phyloP scores from a whole-genome alignment of 2,888 invertebrate genomes.

The Aromia moschata region DNA sequence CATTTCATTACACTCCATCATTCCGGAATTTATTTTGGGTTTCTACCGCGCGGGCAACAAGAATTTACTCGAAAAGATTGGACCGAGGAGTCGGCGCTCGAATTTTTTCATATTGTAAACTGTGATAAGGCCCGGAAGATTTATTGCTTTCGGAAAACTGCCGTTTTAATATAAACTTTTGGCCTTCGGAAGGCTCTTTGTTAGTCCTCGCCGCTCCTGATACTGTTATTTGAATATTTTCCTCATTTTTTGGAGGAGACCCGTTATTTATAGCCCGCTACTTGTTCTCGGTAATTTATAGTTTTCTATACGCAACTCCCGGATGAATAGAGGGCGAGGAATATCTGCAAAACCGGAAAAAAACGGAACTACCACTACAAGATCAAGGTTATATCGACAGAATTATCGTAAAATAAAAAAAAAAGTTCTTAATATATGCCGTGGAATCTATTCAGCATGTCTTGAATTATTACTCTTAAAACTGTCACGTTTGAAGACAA shows the following conservation, averaged over 20 bases:
- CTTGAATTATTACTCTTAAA: too few relatives aligned
- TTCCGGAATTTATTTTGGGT: slow-evolving; percentile 35
- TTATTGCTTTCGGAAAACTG: slow-evolving; percentile 34
- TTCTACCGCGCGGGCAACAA: slow-evolving; percentile 38
- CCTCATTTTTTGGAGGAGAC: slow-evolving; percentile 11
- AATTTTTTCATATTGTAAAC: slow-evolving; percentile 43
- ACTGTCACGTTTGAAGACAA: too few relatives aligned
- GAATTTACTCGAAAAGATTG: slow-evolving; percentile 43
- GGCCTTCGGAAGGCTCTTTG: slow-evolving; percentile 18
- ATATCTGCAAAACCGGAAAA: too few relatives aligned
- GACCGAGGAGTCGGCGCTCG: slow-evolving; percentile 32
- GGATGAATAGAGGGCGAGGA: not conserved
- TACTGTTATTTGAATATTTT: slow-evolving; percentile 30
- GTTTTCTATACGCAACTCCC: not conserved
- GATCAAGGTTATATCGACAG: not conserved
- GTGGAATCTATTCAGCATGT: too few relatives aligned
- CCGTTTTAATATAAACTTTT: slow-evolving; percentile 41
- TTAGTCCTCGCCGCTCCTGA: slow-evolving; percentile 17
- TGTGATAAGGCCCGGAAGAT: slow-evolving; percentile 42
- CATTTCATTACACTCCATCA: slow-evolving; percentile 42
- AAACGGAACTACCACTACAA: too few relatives aligned
- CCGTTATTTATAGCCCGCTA: slow-evolving; percentile 8
- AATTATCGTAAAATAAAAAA: not conserved
- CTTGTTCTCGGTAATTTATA: slow-evolving; percentile 8
- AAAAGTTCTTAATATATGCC: not conserved